A percentile compares a stretch with the other conserved stretches of the same genome.
Conservation (phyloP, 2,797 vertebrate species). For the Melanotaenia parkinsoni region DNA sequence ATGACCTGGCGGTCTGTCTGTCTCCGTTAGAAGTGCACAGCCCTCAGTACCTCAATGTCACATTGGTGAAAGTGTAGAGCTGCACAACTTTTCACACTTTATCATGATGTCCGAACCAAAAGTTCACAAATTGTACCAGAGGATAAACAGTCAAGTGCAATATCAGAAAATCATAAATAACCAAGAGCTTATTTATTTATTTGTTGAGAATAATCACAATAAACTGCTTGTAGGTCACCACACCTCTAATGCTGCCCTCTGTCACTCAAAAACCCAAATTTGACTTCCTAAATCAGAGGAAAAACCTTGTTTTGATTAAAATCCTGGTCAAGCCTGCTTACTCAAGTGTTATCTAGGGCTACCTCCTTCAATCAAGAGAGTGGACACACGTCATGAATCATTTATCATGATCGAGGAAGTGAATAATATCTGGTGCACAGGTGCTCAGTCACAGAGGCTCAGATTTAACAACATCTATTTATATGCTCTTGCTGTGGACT, state of each 20-base stretch:
- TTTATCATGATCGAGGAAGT: conserved; percentile 53
- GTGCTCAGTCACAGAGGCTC: conserved; percentile 78
- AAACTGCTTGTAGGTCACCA: conserved; percentile 3
- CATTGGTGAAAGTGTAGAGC: conserved; percentile 9
- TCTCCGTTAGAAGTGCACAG: conserved; percentile 35
- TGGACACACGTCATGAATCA: conserved; percentile 55
- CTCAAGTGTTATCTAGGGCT: conserved; percentile 28
- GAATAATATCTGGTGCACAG: conserved; percentile 71
- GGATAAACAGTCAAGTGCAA: neutral
- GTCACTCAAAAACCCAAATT: conserved; percentile 12
- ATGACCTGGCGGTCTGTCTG: conserved; percentile 21
- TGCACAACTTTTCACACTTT: neutral
- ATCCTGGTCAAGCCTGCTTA: conserved; percentile 30
- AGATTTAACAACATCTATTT: conserved; percentile 80
- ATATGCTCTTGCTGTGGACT: conserved; percentile 74
- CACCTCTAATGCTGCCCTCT: neutral
- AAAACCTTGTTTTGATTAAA: conserved; percentile 29
- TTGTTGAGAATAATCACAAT: neutral
- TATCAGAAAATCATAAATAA: neutral
- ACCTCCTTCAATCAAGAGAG: conserved; percentile 34
- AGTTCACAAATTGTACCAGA: neutral
- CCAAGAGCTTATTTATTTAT: neutral
- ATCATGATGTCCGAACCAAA: conserved; percentile 9
- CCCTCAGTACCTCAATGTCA: conserved; percentile 46
- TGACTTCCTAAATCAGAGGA: conserved; percentile 17